Conservation (phyloP, 2,888 invertebrate species). For the Hypsopygia costalis region DNA sequence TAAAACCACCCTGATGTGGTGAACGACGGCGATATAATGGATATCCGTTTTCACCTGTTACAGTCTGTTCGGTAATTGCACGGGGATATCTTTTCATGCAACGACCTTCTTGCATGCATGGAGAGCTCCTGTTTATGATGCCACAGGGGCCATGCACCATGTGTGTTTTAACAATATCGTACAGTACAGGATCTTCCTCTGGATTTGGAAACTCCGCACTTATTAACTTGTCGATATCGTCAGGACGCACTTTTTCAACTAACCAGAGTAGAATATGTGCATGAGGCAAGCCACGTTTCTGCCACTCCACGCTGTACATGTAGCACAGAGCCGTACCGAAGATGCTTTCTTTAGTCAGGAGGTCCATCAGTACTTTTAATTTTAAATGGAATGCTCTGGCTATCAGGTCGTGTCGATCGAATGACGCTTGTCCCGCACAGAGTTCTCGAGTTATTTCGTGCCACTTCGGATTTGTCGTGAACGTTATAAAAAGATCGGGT, state of each 20-base stretch:
- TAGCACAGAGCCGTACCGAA: background rate
- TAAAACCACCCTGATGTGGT: too few species aligned
- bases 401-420: background rate
- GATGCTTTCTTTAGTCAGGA: background rate
- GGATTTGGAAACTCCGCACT: slow-evolving; percentile 17
- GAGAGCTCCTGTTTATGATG: too few species aligned
- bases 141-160: slow-evolving; percentile 20
- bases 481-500: background rate
- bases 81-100: too few species aligned
- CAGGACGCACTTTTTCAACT: background rate
- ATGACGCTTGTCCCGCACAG: background rate
- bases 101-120: too few species aligned
- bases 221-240: slow-evolving; percentile 7
- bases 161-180: slow-evolving; percentile 15
- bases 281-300: slow-evolving; percentile 1
- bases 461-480: background rate
- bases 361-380: slow-evolving; percentile 10
- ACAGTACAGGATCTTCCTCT: slow-evolving; percentile 14
- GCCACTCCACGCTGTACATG: slow-evolving; percentile 4
- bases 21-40: too few species aligned
- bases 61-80: too few species aligned
- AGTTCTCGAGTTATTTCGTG: background rate
- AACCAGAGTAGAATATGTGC: background rate
- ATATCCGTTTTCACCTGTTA: too few species aligned
- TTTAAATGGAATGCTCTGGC: background rate